These are phyloP conservation scores for Gastrophryne carolinensis DNA, from an alignment of 2,797 vertebrate species.

Conservation along the genomic window DNA sequence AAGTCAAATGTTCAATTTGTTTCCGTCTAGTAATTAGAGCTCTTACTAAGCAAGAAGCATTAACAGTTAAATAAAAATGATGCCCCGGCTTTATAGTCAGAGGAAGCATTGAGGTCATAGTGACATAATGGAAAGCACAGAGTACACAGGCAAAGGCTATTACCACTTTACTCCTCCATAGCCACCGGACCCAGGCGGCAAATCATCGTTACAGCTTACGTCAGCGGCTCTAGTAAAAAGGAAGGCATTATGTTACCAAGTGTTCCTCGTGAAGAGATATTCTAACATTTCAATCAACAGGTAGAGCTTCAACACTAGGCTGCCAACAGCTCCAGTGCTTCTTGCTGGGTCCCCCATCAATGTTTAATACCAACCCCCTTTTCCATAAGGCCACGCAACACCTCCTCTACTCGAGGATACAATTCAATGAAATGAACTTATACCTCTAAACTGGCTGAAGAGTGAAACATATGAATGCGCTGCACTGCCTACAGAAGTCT, in stretches of 20 bases:
- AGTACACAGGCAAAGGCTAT: not conserved
- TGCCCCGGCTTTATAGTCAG: not conserved
- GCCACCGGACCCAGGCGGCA: not conserved
- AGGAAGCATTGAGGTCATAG: conserved; percentile 2
- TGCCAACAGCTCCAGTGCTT: not conserved
- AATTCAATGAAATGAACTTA: no score
- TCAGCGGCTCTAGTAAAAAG: not conserved
- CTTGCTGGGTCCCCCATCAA: no score
- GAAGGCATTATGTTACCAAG: conserved; percentile 7
- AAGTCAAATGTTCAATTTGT: conserved; percentile 17
- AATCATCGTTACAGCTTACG: not conserved
- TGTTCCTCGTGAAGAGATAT: conserved; percentile 1
- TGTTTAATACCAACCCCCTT: no score
- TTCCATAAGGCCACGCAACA: no score
- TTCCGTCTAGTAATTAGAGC: conserved; percentile 28
- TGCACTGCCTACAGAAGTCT: no score
- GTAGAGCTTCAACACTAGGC: not conserved
- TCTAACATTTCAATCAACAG: not conserved
- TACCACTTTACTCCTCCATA: conserved; percentile 12
- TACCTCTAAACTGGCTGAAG: no score
- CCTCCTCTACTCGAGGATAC: no score
- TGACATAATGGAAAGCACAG: conserved; percentile 34
- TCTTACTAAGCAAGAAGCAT: conserved; percentile 26
- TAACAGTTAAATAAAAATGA: conserved; percentile 4
- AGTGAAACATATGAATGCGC: no score